Conservation (phyloP, 35 echinoderm and acorn worm species). For the Hemicentrotus pulcherrimus region DNA sequence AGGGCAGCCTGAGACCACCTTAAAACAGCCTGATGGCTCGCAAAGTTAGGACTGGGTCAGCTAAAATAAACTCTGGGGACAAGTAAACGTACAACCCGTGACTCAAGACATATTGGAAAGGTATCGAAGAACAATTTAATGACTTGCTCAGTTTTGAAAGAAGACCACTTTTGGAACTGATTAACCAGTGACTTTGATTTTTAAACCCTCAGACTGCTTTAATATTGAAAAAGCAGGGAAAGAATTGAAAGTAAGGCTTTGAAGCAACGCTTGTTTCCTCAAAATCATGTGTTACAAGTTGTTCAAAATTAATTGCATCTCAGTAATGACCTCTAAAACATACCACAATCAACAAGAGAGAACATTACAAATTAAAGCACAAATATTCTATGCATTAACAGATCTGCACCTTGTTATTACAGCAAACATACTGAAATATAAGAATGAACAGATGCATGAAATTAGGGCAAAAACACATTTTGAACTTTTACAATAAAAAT, state of each 20-base stretch:
- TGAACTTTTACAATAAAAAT: neutral
- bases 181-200: neutral
- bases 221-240: neutral
- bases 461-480: neutral
- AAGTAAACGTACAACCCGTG: neutral
- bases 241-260: neutral
- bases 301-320: neutral
- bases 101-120: neutral
- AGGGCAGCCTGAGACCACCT: conserved; percentile 4
- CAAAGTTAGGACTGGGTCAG: neutral
- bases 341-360: too few species aligned
- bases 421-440: neutral
- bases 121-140: neutral
- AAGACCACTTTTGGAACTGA: neutral
- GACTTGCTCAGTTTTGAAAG: neutral
- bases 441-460: neutral
- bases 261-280: neutral
- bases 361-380: neutral
- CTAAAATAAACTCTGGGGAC: neutral
- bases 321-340: too few species aligned
- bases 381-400: neutral
- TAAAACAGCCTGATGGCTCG: neutral
- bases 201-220: neutral
- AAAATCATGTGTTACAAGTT: neutral
- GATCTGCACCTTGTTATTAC: neutral